These are phyloP conservation scores for Corydoras maculifer DNA, from an alignment of 2,113 vertebrate species.

Conservation along the genomic window DNA sequence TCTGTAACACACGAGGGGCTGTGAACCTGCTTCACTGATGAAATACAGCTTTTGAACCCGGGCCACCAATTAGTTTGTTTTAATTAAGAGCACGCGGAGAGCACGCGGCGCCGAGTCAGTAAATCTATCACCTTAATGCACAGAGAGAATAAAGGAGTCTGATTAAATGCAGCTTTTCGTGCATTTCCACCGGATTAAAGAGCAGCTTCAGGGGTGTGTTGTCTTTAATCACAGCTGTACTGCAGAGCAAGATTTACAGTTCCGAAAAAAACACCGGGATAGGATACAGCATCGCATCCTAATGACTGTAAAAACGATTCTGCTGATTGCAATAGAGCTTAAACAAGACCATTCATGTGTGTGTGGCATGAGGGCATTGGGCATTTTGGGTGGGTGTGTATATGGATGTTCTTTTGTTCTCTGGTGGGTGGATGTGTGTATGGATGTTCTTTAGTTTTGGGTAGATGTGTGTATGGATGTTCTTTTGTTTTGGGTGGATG, in stretches of 20 bases:
- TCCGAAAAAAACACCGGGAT: slow-evolving; percentile 5
- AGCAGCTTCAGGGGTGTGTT: slow-evolving; percentile 19
- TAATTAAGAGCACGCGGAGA: slow-evolving; percentile 41
- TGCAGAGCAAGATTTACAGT: background rate
- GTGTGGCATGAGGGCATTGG: background rate
- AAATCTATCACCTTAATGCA: slow-evolving; percentile 27
- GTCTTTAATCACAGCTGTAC: slow-evolving; percentile 18
- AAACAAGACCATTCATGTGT: background rate
- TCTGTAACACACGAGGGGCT: background rate
- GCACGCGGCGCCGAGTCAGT: slow-evolving; percentile 14
- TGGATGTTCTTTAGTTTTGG: too few relatives aligned
- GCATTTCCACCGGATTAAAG: slow-evolving; percentile 32
- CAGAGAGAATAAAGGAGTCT: background rate
- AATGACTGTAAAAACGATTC: background rate
- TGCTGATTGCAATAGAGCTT: background rate
- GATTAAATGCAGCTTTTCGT: slow-evolving; percentile 15
- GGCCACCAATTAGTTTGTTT: slow-evolving; percentile 43
- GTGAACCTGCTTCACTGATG: slow-evolving; percentile 36
- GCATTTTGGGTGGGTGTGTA: too few relatives aligned
- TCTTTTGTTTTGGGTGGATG: too few relatives aligned
- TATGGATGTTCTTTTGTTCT: too few relatives aligned
- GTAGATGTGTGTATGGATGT: too few relatives aligned
- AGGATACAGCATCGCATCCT: background rate
- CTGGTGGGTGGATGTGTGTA: too few relatives aligned
- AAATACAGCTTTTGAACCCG: slow-evolving; percentile 36